A percentile compares a stretch with the other conserved stretches of the same genome.
phyloP scores from a whole-genome alignment of 1,140 invertebrate species.

The Pogonomyrmex barbatus region DNA sequence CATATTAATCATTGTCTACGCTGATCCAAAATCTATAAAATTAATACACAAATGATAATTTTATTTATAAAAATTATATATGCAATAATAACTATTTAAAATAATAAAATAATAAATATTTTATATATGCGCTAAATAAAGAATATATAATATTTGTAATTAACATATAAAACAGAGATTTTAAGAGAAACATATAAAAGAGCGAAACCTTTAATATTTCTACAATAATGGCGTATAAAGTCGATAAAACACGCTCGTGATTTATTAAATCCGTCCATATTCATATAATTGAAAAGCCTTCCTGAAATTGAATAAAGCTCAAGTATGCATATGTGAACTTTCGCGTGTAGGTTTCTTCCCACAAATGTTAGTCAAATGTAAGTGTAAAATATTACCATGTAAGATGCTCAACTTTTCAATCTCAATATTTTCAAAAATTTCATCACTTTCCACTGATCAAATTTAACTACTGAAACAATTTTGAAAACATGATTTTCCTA shows the following conservation, averaged over 20 bases:
- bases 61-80: constrained; percentile 5
- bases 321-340: neutral
- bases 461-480: neutral
- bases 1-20: neutral
- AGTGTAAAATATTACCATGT: neutral
- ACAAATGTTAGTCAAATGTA: neutral
- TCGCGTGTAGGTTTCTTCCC: constrained; percentile 11
- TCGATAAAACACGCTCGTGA: constrained; percentile 13
- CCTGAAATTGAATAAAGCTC: no score
- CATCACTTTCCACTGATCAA: neutral
- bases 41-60: neutral
- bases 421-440: neutral
- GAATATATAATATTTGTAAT: neutral
- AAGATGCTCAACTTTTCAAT: neutral
- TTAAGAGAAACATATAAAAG: neutral
- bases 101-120: no score
- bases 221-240: neutral
- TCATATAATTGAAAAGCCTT: neutral
- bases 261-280: constrained; percentile 27
- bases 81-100: constrained; percentile 12
- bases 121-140: neutral
- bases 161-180: constrained; percentile 5
- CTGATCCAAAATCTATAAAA: neutral
- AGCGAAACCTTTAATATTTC: neutral
- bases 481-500: neutral